Percentiles rank a stretch among this genome's conserved stretches.
Conservation (phyloP, 2,888 invertebrate species). For the Cryptophagus acutangulus region DNA sequence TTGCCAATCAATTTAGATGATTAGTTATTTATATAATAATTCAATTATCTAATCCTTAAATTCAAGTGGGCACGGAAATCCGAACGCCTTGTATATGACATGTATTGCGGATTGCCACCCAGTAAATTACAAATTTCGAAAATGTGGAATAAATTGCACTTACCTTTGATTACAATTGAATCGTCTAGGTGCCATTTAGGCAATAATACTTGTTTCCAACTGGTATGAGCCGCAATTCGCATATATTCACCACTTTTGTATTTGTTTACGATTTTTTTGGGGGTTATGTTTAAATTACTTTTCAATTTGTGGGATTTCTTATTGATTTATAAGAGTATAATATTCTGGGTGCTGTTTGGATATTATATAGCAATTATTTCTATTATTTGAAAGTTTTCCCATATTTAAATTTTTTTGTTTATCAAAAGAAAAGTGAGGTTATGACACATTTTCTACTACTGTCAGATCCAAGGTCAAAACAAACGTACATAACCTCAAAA, state of each 20-base stretch:
- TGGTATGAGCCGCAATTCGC: constrained; percentile 97
- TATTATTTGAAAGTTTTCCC: constrained; percentile 96
- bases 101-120: too few relatives aligned
- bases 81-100: too few relatives aligned
- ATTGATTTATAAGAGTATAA: constrained; percentile 94
- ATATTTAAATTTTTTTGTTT: constrained; percentile 59
- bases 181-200: constrained; percentile 64
- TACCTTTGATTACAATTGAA: constrained; percentile 40
- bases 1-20: too few relatives aligned
- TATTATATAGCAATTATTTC: constrained; percentile 95
- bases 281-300: constrained; percentile 47
- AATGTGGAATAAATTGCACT: constrained; percentile 33
- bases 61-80: too few relatives aligned
- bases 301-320: constrained; percentile 87
- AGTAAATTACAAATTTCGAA: too few relatives aligned
- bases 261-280: constrained; percentile 51
- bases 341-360: constrained; percentile 99
- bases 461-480: too few relatives aligned
- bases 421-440: too few relatives aligned
- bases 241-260: constrained; percentile 89
- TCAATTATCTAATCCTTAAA: too few relatives aligned
- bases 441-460: too few relatives aligned
- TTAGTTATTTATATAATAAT: too few relatives aligned
- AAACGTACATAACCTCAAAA: too few relatives aligned
- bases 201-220: constrained; percentile 97